Evolutionary conservation across 2,113 vertebrate species (phyloP), one percentile per base, ranked within the genome.

Genomic region (Rallus limicola): DNA sequence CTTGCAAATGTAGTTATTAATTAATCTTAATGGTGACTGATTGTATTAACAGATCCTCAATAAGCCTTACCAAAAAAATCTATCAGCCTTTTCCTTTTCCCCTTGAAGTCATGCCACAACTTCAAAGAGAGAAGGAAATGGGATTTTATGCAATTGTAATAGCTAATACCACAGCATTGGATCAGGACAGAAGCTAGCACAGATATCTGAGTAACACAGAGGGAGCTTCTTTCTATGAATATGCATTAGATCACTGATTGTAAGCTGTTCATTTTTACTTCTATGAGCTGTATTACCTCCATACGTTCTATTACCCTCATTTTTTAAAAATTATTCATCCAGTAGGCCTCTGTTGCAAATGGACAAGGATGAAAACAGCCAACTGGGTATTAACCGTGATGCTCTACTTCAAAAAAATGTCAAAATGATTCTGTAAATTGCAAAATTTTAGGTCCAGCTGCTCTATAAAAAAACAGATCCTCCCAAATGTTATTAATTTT

Each of bases 61-160:
- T 64, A 91, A 92, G 48, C 20, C 29, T 70, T 79, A 65, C 19
- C 7, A 48, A 48, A 48, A 77, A 82, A 17, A 34, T 78, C 36
- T 84, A 34, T 9, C 10, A 86, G 36, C 12, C 17, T 83, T 85
- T 55, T 88, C n/a, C 15, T 87, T 88, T 85, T 55, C 36, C 33
- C 28, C 40, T 77, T 76, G 79, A 92, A 69, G 83, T 82, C 15
- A 4, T 46, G 40, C 11, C 84, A 65, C 28, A 67, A 16, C 87
- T 92, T 96, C 93, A 97, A 92, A 96, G 88, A 50, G 68, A 80
- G 33, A 82, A 90, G 50, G 59, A 93, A 91, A 87, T 24, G 67
- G 62, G 71, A 88, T 96, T 96, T 94, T 26, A 86, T 90, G 88
- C 72, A 83, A 81, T 82, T 63, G 26, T 60, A 29, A 24, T 70